Evolutionary conservation across 2,113 vertebrate genomes (phyloP), one percentile per base, ranked within the genome.

Genomic region (Isichthys henryi): DNA sequence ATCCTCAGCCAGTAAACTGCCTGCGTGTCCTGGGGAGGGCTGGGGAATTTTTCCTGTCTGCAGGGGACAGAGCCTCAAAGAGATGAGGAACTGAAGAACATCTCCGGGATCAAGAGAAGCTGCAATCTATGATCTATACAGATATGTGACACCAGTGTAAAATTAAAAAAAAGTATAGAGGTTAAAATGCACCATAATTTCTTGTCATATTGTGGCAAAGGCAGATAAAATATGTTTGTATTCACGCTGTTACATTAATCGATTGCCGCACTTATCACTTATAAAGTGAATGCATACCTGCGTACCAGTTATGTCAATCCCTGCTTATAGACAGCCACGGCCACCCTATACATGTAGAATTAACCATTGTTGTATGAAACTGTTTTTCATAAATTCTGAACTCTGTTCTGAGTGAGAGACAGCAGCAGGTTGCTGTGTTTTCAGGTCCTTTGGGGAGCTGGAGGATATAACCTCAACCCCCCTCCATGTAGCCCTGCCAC

Each of bases 1-100:
- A 58, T 91, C 91, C 86, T 45, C 89, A 70, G 53, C 2, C 11
- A 23, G 46, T 31, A 77, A 89, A 56, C 35, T 53, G 35, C 50
- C 53, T 45, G 45, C 4, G 15, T 90, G 49, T 80, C 56, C 80
- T 70, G 82, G 17, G 50, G 80, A 45, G 45, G 89, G n/a, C n/a
- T n/a, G n/a, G 84, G 17, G 48, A 35, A 58, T 49, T 88, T 52
- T 27, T 5, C 23, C 46, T 52, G 66, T 74, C 46, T 46, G 62
- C 27, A 35, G 39, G 31, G 39, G 90, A 23, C 21, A 62, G 58
- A 62, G 58, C 58, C 58, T 49, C 15, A 89, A 88, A 62, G 8
- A 23, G 56, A 21, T 0, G 23, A 62, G 56, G 23, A 7, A n/a
- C 45, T n/a, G 31, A n/a, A 39, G 48, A 53, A 13, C 19, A 74